Percentiles rank a stretch among this genome's conserved stretches.
phyloP scores from a whole-genome alignment of 2,113 vertebrate species.

The Beaufortia kweichowensis region DNA sequence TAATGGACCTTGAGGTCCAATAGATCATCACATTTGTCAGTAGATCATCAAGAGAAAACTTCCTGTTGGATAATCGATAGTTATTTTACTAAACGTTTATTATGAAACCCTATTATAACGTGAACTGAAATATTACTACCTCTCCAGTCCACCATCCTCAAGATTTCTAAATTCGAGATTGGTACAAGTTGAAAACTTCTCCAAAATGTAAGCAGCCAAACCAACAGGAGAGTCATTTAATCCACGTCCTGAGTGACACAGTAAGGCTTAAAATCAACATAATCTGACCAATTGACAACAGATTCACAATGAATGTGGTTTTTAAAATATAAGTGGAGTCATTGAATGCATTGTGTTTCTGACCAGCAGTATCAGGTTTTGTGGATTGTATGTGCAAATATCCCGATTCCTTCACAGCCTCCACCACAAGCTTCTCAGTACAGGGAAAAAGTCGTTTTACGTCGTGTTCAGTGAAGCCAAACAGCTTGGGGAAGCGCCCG shows the following conservation, averaged over 20 bases:
- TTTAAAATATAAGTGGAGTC: neutral
- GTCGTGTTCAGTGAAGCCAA: constrained; percentile 78
- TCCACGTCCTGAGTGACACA: constrained; percentile 72
- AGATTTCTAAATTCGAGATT: constrained; percentile 70
- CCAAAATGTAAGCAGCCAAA: constrained; percentile 85
- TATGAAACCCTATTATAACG: neutral
- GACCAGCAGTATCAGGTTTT: constrained; percentile 88
- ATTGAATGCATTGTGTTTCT: neutral
- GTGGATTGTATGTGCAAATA: constrained; percentile 90
- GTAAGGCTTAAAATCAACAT: neutral
- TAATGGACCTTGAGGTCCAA: constrained; percentile 82
- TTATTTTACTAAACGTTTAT: neutral
- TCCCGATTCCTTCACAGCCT: constrained; percentile 73
- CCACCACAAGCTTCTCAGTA: constrained; percentile 71
- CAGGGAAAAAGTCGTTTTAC: constrained; percentile 70
- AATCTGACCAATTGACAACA: neutral
- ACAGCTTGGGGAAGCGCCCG: constrained; percentile 77
- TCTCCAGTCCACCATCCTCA: constrained; percentile 78
- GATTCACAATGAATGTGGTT: neutral
- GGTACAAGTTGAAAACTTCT: constrained; percentile 91
- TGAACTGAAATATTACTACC: constrained; percentile 52
- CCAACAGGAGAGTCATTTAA: constrained; percentile 86
- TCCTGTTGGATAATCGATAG: constrained; percentile 66
- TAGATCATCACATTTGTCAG: constrained; percentile 92
- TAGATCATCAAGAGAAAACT: constrained; percentile 85